Evolutionary conservation across 2,888 invertebrate species (phyloP).

Genomic region (Drosophila atroscutellata): DNA sequence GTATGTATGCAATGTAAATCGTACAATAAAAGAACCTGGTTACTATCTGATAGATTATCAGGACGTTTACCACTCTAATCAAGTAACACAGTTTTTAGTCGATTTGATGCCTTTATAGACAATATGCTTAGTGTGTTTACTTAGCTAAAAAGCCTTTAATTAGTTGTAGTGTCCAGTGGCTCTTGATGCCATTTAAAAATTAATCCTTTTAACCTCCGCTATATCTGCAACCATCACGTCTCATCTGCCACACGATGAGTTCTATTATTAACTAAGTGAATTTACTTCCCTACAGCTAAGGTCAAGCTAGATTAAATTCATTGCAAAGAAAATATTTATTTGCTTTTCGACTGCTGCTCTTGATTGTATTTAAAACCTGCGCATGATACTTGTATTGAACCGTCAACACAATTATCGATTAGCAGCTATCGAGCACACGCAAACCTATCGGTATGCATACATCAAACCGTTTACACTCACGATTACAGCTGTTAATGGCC

Average conservation of each 20-base stretch:
- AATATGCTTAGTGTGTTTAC: not conserved
- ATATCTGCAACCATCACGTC: not conserved
- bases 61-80: not conserved
- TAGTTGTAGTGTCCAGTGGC: not conserved
- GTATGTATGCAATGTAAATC: conserved; percentile 16
- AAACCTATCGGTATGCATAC: conserved; percentile 28
- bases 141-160: not conserved
- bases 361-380: not conserved
- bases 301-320: not conserved
- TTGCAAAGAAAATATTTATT: not conserved
- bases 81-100: not conserved
- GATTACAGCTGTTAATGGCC: conserved; percentile 19
- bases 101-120: not conserved
- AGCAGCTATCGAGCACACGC: not conserved
- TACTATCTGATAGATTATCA: not conserved
- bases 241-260: not conserved
- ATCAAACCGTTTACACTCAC: not conserved
- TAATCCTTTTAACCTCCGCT: not conserved
- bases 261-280: not conserved
- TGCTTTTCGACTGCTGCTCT: not conserved
- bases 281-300: not conserved
- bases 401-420: conserved; percentile 20
- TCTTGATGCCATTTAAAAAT: not conserved
- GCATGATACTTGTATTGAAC: conserved; percentile 14
- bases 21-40: conserved; percentile 12